Percentiles rank a stretch among this genome's conserved stretches.
These are phyloP conservation scores for Caenorhabditis sp. DNA, from an alignment of 2,888 invertebrate species.

Conservation along the genomic window DNA sequence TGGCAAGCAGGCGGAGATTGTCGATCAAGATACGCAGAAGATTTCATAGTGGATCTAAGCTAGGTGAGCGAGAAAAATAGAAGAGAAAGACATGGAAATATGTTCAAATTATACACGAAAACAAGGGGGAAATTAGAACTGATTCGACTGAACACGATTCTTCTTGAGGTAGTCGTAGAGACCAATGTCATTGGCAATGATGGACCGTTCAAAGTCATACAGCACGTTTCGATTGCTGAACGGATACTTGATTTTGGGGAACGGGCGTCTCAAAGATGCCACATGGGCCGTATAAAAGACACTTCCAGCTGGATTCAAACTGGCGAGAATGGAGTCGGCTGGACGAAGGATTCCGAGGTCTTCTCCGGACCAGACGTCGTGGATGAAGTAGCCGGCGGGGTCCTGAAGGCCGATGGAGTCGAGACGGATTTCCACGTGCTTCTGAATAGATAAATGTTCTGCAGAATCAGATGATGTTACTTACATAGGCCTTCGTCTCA, in stretches of 20 bases:
- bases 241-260: conserved; percentile 6
- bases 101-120: conserved; percentile 18
- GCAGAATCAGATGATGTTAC: background rate
- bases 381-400: conserved; percentile 71
- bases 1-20: background rate
- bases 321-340: conserved; percentile 29
- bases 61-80: no score
- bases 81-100: conserved; percentile 15
- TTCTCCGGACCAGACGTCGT: conserved; percentile 71
- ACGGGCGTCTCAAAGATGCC: conserved; percentile 24
- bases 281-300: conserved; percentile 53
- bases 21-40: background rate
- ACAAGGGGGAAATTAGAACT: conserved; percentile 22
- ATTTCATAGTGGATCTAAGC: conserved; percentile 3
- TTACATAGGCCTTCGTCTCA: conserved; percentile 31
- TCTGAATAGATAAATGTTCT: background rate
- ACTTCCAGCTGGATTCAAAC: conserved; percentile 38
- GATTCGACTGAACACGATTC: conserved; percentile 42
- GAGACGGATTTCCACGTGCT: conserved; percentile 68
- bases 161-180: conserved; percentile 31
- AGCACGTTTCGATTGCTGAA: conserved; percentile 35
- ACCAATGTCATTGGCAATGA: background rate
- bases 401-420: conserved; percentile 70
- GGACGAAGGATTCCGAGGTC: conserved; percentile 61
- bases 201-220: conserved; percentile 35